Evolutionary conservation across 2,888 invertebrate species (phyloP), one percentile per base, ranked within the genome.

Genomic region (Ochlodes sylvanus): DNA sequence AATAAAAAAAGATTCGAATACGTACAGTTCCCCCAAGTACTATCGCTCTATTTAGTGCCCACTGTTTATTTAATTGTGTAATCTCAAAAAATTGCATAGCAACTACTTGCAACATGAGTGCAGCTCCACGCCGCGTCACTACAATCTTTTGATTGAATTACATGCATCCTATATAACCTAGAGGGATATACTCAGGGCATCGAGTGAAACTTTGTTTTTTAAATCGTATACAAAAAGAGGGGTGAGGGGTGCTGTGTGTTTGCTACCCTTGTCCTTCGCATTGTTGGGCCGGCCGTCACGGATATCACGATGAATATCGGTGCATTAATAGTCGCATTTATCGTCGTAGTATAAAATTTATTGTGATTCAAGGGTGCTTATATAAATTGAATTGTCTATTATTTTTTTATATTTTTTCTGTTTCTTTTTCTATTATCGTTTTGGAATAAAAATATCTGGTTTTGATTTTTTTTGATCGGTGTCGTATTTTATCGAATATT

Each of bases 291-390:
- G 44, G 7, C 58, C 27, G 42, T 44, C 44, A 44, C 44, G 44
- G 15, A 44, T 44, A 44, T 44, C 44, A 7, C 15, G 38, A 57
- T 57, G 56, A 34, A 38, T 57, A 57, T 57, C 57, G 41, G 57
- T 57, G 38, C 57, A 41, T 41, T 57, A n/a, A n/a, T n/a, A n/a
- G n/a, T n/a, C n/a, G n/a, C n/a, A 19, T 38, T 38, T n/a, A 17
- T 41, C 7, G 57, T 19, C 1, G 2, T 17, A 32, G 34, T 55
- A 10, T 38, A 4, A 19, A 38, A 12, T 19, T 52, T 52, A 14
- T 41, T 44, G 44, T 44, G 15, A 44, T 60, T 44, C n/a, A 27
- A 38, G 0, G 12, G 54, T 32, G 54, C n/a, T n/a, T 21, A 2
- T 38, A 38, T 12, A 38, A 38, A 38, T 38, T 10, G 3, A 38